These are phyloP conservation scores for Caenorhabditis tropicalis DNA, from an alignment of 1,140 invertebrate genomes.

Conservation along the genomic window DNA sequence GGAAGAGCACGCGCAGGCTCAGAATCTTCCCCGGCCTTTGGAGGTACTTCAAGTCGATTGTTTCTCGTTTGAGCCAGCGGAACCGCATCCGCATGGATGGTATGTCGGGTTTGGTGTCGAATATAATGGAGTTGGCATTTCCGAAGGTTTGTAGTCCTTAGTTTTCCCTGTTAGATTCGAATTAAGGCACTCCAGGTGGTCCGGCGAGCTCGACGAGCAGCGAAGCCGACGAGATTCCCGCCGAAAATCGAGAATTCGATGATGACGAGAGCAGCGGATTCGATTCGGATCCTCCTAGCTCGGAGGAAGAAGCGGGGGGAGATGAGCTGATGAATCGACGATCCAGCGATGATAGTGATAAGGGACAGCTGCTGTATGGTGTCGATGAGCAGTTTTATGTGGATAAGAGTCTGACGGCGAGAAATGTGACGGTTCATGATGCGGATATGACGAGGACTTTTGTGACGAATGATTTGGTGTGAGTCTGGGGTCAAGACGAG, in stretches of 20 bases:
- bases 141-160: not conserved
- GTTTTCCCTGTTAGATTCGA: no score
- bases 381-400: not conserved
- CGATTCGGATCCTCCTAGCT: not conserved
- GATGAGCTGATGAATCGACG: not conserved
- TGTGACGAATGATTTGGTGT: not conserved
- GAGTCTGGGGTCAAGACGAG: not conserved
- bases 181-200: not conserved
- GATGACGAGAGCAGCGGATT: not conserved
- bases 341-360: not conserved
- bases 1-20: not conserved
- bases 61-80: not conserved
- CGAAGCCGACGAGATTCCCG: not conserved
- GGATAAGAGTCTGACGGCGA: not conserved
- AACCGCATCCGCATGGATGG: not conserved
- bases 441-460: not conserved
- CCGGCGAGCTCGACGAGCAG: not conserved
- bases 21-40: not conserved
- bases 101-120: not conserved
- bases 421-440: not conserved
- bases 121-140: constrained; percentile 18
- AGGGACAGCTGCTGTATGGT: constrained; percentile 8
- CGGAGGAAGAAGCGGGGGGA: not conserved
- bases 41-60: not conserved
- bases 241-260: not conserved